Evolutionary conservation across 1,140 invertebrate genomes (phyloP).

Genomic region (Drosophila oshimai): DNA sequence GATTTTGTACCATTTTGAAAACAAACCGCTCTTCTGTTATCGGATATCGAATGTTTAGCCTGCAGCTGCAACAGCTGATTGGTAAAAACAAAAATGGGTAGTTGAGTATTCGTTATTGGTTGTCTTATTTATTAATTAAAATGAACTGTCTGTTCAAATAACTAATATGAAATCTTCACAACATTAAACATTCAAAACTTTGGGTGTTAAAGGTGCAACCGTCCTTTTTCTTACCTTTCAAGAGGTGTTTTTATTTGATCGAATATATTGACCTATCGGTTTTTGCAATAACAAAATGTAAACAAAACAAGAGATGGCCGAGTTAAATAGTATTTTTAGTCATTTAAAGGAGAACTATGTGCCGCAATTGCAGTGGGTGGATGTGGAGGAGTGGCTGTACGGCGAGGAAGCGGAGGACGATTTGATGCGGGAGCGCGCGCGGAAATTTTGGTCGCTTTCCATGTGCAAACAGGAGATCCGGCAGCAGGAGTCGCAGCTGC

Average conservation of each 20-base stretch:
- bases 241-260: too few species aligned
- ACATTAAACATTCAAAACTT: too few species aligned
- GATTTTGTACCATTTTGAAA: constrained; percentile 43
- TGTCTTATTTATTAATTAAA: too few species aligned
- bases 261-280: too few species aligned
- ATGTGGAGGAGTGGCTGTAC: constrained; percentile 52
- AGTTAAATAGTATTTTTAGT: constrained; percentile 50
- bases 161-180: too few species aligned
- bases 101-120: too few species aligned
- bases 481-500: constrained; percentile 51
- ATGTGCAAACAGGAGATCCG: constrained; percentile 37
- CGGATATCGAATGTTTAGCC: constrained; percentile 2
- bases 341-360: constrained; percentile 38
- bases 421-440: neutral
- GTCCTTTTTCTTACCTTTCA: too few species aligned
- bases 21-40: constrained; percentile 21
- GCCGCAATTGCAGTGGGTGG: constrained; percentile 38
- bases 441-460: constrained; percentile 36
- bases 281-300: constrained; percentile 4
- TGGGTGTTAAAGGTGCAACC: too few species aligned
- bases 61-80: neutral
- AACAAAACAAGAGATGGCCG: constrained; percentile 61
- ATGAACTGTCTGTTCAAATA: too few species aligned
- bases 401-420: constrained; percentile 28
- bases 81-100: too few species aligned